Evolutionary conservation across 2,113 vertebrate genomes (phyloP).

Genomic region (Regulus satrapa): DNA sequence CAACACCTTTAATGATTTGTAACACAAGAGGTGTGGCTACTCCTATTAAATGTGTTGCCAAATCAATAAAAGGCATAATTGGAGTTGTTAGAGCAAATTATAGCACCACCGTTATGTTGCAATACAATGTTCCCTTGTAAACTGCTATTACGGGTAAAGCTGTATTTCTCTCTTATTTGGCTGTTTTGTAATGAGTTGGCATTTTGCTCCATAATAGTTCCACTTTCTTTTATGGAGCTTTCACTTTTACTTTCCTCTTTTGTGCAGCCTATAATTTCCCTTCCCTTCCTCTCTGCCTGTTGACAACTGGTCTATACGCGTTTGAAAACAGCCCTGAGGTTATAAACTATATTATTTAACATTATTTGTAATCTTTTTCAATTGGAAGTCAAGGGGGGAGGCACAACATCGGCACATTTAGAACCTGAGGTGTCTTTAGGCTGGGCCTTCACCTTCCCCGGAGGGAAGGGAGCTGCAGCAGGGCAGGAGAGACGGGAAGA

Average conservation of each 20-base stretch:
- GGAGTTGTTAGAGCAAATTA: constrained; percentile 99
- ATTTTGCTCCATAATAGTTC: constrained; percentile 93
- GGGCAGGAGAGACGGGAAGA: not conserved
- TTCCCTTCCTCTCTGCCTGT: constrained; percentile 75
- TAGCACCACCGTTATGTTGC: constrained; percentile 96
- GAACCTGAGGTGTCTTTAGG: not conserved
- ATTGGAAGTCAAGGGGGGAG: constrained; percentile 60
- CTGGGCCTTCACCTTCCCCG: not conserved
- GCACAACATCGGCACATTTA: not conserved
- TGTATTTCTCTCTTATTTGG: constrained; percentile 87
- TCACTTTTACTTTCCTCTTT: constrained; percentile 90
- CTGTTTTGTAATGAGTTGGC: constrained; percentile 90
- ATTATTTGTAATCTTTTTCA: constrained; percentile 76
- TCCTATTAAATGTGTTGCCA: constrained; percentile 98
- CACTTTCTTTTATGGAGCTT: constrained; percentile 94
- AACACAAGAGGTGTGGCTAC: constrained; percentile 97
- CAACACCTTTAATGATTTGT: constrained; percentile 98
- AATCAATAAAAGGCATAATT: constrained; percentile 99
- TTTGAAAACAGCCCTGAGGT: constrained; percentile 77
- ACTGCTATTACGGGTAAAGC: constrained; percentile 92
- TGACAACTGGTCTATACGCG: constrained; percentile 70
- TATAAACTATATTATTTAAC: constrained; percentile 82
- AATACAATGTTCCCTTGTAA: constrained; percentile 95
- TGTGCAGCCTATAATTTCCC: constrained; percentile 96
- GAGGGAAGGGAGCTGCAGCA: constrained; percentile 56